These are phyloP conservation scores for Catharus fuscescens DNA, from an alignment of 2,113 vertebrate species.

Conservation along the genomic window DNA sequence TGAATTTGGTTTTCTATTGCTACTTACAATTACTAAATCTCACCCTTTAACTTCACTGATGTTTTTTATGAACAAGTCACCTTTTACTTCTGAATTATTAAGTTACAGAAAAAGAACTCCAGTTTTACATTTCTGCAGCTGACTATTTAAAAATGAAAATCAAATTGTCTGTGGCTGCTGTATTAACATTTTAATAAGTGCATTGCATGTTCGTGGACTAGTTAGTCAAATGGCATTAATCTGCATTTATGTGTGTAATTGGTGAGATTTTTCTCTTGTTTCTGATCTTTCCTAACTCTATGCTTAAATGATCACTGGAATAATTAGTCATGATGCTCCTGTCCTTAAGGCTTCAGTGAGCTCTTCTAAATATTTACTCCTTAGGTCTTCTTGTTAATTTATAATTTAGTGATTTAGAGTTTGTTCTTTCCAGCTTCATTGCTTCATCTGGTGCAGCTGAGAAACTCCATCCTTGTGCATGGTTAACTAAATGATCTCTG, in stretches of 20 bases:
- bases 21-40: background rate
- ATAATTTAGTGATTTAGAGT: background rate
- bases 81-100: background rate
- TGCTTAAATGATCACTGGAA: background rate
- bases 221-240: background rate
- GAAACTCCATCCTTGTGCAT: background rate
- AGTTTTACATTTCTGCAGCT: background rate
- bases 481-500: background rate
- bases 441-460: background rate
- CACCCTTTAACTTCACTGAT: background rate
- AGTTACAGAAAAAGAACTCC: background rate
- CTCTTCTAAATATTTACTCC: constrained; percentile 27
- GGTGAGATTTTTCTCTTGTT: constrained; percentile 6
- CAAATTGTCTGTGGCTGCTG: background rate
- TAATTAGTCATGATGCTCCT: background rate
- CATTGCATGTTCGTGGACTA: background rate
- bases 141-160: background rate
- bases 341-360: background rate
- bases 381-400: background rate
- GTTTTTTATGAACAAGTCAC: background rate
- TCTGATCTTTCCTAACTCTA: background rate
- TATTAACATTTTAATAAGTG: background rate
- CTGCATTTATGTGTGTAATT: constrained; percentile 22
- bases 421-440: background rate
- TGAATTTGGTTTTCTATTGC: background rate